Evolutionary conservation across 2,113 vertebrate species (phyloP), one percentile per base, ranked within the genome.

Genomic region (Trinectes maculatus): DNA sequence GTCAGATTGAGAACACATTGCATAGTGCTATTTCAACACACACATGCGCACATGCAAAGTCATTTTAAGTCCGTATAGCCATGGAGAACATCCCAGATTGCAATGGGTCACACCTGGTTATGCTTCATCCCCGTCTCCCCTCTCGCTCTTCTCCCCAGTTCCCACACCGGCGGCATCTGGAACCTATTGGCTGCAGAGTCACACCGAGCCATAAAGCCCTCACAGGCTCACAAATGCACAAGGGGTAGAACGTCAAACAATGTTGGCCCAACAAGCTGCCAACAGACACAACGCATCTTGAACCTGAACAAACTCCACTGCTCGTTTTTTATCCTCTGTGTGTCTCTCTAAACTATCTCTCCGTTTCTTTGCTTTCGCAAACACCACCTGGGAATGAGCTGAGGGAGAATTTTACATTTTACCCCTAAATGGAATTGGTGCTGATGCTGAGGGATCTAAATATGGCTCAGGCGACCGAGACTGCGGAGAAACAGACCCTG

Each of bases 101-200:
- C 79, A 87, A 88, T 87, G 84, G 85, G 87, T 90, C 89, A 88
- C 91, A 92, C 91, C 91, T 92, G 91, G 90, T 85, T 87, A 86
- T 85, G 82, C 85, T 91, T 90, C 85, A 86, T 86, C 79, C 70
- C 89, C 68, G 64, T 87, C 82, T 88, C 75, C 79, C 79, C 83
- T 79, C 79, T 78, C 67, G 61, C 74, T 85, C 79, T 61, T 54
- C 80, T 86, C 78, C 54, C 85, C 89, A 70, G 81, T 85, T 92
- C 91, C 90, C 90, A 91, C 91, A 90, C 88, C 80, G 77, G 84
- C 82, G 86, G 89, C 92, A 93, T 93, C 91, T 92, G 91, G 90
- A 92, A 92, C 79, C 88, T 71, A 93, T 93, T 90, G 90, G 84
- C 77, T 77, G 62, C 77, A 91, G 89, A 92, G 89, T 91, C 91